These are phyloP conservation scores for Peromyscus californicus DNA, from an alignment of 2,113 vertebrate genomes.

Conservation along the genomic window DNA sequence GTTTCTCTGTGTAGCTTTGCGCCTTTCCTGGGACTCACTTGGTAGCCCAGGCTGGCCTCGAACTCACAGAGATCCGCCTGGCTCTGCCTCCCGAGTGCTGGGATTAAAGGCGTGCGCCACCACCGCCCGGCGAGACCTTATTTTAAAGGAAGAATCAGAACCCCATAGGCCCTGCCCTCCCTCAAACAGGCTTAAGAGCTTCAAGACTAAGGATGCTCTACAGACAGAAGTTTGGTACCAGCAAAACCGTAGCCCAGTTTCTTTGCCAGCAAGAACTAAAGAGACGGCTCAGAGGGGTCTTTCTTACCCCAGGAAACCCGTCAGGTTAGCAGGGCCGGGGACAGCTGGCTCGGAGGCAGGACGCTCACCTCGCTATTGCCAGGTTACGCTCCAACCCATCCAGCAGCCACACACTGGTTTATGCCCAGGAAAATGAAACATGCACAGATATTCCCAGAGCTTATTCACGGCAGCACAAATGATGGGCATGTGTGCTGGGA, in stretches of 20 bases:
- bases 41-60: too few species aligned
- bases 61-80: too few species aligned
- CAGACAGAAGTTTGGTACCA: neutral
- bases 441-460: too few species aligned
- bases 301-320: neutral
- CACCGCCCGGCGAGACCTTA: too few species aligned
- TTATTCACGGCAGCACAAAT: too few species aligned
- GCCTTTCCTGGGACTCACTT: too few species aligned
- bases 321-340: neutral
- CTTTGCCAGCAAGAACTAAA: neutral
- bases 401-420: neutral
- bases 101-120: too few species aligned
- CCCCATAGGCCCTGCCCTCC: too few species aligned
- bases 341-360: neutral
- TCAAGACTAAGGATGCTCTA: neutral
- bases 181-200: neutral
- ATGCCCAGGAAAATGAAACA: neutral
- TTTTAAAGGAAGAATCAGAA: neutral
- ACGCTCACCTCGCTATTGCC: neutral
- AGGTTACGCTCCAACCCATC: neutral
- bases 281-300: neutral
- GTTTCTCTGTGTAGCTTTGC: too few species aligned
- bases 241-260: neutral
- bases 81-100: too few species aligned
- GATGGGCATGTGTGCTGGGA: conserved; percentile 12